Base-by-base conservation (phyloP, 2,888 invertebrate species). In the Clostera curtula region DNA sequence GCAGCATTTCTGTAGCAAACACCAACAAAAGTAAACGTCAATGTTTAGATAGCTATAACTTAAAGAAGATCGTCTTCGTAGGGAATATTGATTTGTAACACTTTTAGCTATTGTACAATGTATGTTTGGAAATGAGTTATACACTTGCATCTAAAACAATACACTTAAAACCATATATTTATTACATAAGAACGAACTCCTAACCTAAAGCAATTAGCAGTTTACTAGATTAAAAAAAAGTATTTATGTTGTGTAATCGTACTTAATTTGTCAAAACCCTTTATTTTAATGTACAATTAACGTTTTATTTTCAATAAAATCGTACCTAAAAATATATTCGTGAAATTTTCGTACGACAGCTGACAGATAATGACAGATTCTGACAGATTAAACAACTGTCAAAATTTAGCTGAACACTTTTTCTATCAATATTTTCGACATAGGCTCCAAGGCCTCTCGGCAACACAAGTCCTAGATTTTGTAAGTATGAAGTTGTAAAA, bases 1-100 rank as follows among this genome's bases (percentile, higher is more conserved):
- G 90, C 84, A 93, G 85, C 93, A 93, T 93, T 64, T 86, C 76
- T 77, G 62, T 56, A 62, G 40, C 43, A 63, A 61, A 56, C 48
- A 48, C 43, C 51, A 53, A 46, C 35, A 44, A 45, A n/a, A n/a
- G 43, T 37, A 40, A 40, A 42, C 48, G 29, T 42, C 30, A 22
- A 35, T 34, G 35, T 43, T 32, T 33, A 39, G 37, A 11, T 24
- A 15, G 39, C 29, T 31, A 29, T 12, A 19, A 25, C 24, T n/a
- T n/a, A n/a, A n/a, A n/a, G n/a, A n/a, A n/a, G n/a, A n/a, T n/a
- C n/a, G n/a, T n/a, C n/a, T n/a, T n/a, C n/a, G n/a, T n/a, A n/a
- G n/a, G n/a, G n/a, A n/a, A n/a, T n/a, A n/a, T n/a, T n/a, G n/a
- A n/a, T n/a, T n/a, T n/a, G n/a, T n/a, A n/a, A n/a, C n/a, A n/a